Evolutionary conservation across 1,140 invertebrate genomes (phyloP).

Genomic region (Rhynchophorus ferrugineus): DNA sequence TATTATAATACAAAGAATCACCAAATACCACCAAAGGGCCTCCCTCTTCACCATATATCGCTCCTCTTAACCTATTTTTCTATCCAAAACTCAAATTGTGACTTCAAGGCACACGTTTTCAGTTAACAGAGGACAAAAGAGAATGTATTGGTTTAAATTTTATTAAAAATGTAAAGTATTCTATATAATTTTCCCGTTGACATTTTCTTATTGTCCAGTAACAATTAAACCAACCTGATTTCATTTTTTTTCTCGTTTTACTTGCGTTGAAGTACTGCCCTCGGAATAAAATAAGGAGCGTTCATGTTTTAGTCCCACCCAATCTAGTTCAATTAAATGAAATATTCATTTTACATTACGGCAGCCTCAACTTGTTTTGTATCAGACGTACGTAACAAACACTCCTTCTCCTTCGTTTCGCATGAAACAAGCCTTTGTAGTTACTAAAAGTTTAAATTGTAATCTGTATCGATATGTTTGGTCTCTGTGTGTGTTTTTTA

Average conservation of each 20-base stretch:
- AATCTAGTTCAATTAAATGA: constrained; percentile 16
- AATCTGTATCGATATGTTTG: background rate
- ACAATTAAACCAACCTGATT: constrained; percentile 4
- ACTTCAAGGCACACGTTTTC: too few relatives aligned
- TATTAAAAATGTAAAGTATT: too few relatives aligned
- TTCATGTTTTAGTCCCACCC: constrained; percentile 13
- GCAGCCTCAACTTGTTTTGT: constrained; percentile 3
- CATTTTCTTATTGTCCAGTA: constrained; percentile 8
- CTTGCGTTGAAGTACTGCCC: constrained; percentile 6
- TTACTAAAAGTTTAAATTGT: background rate
- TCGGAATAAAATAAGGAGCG: constrained; percentile 8
- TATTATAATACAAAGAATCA: too few relatives aligned
- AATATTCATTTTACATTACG: constrained; percentile 16
- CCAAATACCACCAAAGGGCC: too few relatives aligned
- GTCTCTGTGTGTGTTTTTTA: too few relatives aligned
- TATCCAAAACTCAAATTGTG: too few relatives aligned
- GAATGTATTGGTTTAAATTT: too few relatives aligned
- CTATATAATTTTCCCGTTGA: too few relatives aligned
- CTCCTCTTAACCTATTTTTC: too few relatives aligned
- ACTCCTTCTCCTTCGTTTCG: too few relatives aligned
- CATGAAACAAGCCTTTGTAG: constrained; percentile 10
- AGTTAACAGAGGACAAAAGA: too few relatives aligned
- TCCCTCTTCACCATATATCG: too few relatives aligned
- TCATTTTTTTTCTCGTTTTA: constrained; percentile 7
- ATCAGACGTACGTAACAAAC: background rate